Base-by-base conservation (phyloP, 2,797 vertebrate species). In the Heliangelus exortis region DNA sequence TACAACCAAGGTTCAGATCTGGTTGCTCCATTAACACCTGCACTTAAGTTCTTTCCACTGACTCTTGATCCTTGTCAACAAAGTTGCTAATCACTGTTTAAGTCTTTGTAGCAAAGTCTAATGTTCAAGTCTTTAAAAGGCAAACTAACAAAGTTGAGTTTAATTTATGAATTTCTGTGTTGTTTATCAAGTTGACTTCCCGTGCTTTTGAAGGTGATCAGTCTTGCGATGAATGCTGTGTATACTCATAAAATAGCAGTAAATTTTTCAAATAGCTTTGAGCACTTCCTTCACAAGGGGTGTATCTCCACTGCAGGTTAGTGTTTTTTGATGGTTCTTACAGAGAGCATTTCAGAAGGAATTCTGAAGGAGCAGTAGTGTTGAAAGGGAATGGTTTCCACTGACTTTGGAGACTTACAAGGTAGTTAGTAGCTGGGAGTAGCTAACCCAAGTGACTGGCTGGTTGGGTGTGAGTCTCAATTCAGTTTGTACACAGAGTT, bases 321-420 rank as follows among this genome's bases (percentile, higher is more conserved):
- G 18, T 66, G 21, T 48, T 93, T 39, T 87, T 90, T 88, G 73
- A 10, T 91, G 73, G 45, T 54, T 82, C 43, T 43, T 51, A 51
- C 3, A 36, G 34, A 6, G 2, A 72, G 25, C 41, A 6, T 76
- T 84, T 58, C 72, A 41, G 67, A 63, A 54, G 7, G 58, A 73
- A 43, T 53, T 57, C 19, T 45, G 18, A 31, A 48, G 59, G 59
- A 69, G 16, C 2, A 23, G 29, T 23, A 39, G 4, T 7, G 4
- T 39, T 62, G 34, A 39, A 84, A 72, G 39, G 77, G 25, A 72
- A 7, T 3, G 2, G 55, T 28, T 69, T 33, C 66, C n/a, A 6
- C 17, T 48, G 81, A 28, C 0, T 0, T 4, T 25, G 21, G 34
- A 75, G 47, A 9, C 6, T 16, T 43, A 18, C 0, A 17, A 69